These are phyloP conservation scores for Tympanoctomys barrerae DNA, from an alignment of 2,797 vertebrate genomes.

Conservation along the genomic window DNA sequence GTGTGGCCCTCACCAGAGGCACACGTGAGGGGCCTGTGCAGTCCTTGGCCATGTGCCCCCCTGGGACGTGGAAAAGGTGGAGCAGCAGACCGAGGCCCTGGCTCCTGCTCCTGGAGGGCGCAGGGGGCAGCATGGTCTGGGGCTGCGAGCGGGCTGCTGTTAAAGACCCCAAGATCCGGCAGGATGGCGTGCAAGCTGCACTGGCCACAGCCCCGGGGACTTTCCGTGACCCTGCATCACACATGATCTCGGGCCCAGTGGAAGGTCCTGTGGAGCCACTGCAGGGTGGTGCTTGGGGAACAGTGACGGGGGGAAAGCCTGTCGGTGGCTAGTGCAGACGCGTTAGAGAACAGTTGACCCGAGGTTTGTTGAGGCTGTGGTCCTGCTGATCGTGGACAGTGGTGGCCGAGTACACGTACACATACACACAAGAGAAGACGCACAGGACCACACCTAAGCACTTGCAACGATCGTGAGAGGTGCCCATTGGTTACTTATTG, in stretches of 20 bases:
- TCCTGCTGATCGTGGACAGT: not conserved
- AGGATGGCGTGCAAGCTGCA: not conserved
- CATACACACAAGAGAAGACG: not conserved
- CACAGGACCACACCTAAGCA: not conserved
- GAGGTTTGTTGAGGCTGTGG: not conserved
- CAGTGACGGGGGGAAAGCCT: not conserved
- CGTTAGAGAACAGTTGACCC: too few species aligned
- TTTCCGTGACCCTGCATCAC: not conserved
- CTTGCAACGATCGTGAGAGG: not conserved
- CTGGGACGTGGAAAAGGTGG: not conserved
- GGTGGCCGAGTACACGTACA: not conserved
- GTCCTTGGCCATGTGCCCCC: too few species aligned
- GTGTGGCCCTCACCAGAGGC: too few species aligned
- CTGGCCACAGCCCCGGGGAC: not conserved
- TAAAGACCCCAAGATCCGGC: not conserved
- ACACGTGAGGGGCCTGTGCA: too few species aligned
- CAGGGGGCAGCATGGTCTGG: too few species aligned
- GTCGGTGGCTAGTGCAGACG: not conserved
- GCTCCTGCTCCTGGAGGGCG: not conserved
- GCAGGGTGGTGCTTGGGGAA: not conserved
- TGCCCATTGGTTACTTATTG: not conserved
- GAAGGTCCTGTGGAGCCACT: not conserved
- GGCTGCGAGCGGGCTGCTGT: not conserved
- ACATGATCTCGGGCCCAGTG: not conserved
- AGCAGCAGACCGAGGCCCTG: not conserved